Base-by-base conservation (phyloP, 2,113 vertebrate genomes). In the Epinephelus moara region DNA sequence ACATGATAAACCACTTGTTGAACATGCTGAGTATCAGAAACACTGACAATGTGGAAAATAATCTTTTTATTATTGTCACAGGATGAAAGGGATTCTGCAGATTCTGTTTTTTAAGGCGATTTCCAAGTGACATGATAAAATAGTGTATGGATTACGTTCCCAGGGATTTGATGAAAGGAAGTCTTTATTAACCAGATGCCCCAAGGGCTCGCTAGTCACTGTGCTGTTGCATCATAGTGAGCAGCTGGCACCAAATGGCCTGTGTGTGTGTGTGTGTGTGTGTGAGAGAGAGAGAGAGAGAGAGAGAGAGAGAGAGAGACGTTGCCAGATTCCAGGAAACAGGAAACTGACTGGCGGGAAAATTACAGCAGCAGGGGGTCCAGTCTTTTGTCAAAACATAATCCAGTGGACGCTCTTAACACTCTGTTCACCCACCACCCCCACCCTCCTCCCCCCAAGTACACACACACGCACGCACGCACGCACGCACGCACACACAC, bases 321-420 rank as follows among this genome's bases (percentile, higher is more conserved):
- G 13, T 55, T 87, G 80, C 80, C 85, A 91, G 86, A 90, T 90
- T 92, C 88, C 86, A 90, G 88, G 86, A 93, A 92, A 92, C 92
- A 92, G 90, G 88, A 93, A 91, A 82, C 90, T 79, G 71, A 83
- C 70, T 92, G 90, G 92, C 92, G 89, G 92, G 90, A 93, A 93
- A 91, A 88, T 87, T 80, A 72, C 63, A 75, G 86, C 87, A 80
- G 75, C 57, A 0, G 84, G 87, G 75, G 82, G 84, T 90, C 82
- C 68, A 52, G 70, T 83, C 88, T 77, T 92, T 93, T 90, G 91
- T 92, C 81, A 82, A 63, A 86, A 81, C 82, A 86, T 90, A 92
- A 91, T 93, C 88, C 88, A 82, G 76, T 70, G 84, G 72, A 83
- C 27, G 64, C 80, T 80, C 45, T 60, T 62, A 78, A 71, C 72